Conservation (phyloP, 2,888 invertebrate genomes). For the Tenthredo scrophulariae region DNA sequence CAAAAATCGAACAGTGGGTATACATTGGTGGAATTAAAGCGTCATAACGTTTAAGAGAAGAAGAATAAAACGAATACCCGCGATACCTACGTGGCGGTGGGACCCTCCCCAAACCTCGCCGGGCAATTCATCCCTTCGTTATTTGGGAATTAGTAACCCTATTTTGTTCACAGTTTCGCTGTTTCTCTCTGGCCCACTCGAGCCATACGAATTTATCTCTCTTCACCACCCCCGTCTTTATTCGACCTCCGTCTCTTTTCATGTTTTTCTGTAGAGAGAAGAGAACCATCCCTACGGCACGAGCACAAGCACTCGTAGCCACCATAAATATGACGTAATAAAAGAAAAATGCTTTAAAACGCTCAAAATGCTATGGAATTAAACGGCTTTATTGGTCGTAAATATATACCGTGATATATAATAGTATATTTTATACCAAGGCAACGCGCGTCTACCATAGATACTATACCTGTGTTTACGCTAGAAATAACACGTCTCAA, state of each 20-base stretch:
- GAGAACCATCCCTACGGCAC: constrained; percentile 39
- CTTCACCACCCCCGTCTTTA: constrained; percentile 36
- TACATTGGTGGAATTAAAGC: constrained; percentile 23
- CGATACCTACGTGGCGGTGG: neutral
- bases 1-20: constrained; percentile 20
- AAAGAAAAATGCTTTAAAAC: constrained; percentile 52
- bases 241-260: constrained; percentile 42
- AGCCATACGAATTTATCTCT: neutral
- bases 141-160: constrained; percentile 77
- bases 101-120: constrained; percentile 53
- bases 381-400: constrained; percentile 53
- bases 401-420: constrained; percentile 39
- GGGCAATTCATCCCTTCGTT: constrained; percentile 76
- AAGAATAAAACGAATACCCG: constrained; percentile 57
- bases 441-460: constrained; percentile 34
- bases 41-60: constrained; percentile 59
- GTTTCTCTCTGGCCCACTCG: constrained; percentile 58
- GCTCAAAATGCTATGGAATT: constrained; percentile 49
- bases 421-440: constrained; percentile 42
- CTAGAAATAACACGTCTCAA: constrained; percentile 40
- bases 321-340: constrained; percentile 48
- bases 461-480: constrained; percentile 49
- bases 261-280: constrained; percentile 30
- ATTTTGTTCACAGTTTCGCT: constrained; percentile 68
- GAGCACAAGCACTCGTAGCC: constrained; percentile 44